A percentile compares a stretch with the other conserved stretches of the same genome.
Evolutionary conservation across 2,888 invertebrate genomes (phyloP).

Genomic region (Hermodice carunculata): DNA sequence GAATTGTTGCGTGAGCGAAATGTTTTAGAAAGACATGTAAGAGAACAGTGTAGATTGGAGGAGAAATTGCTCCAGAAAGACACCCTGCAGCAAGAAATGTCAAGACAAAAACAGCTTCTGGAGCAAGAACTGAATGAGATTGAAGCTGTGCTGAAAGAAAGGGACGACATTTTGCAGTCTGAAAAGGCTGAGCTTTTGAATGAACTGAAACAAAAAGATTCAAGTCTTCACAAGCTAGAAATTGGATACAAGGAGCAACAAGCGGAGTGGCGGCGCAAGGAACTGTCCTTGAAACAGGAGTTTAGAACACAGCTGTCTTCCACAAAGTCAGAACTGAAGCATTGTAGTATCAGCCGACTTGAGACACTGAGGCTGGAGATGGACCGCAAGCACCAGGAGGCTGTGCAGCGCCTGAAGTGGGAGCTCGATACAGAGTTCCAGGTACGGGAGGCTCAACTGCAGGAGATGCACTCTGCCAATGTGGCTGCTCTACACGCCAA

Average conservation of each 20-base stretch:
- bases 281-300: neutral
- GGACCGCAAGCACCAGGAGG: too few relatives aligned
- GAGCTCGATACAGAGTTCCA: too few relatives aligned
- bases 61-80: constrained; percentile 56
- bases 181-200: constrained; percentile 1
- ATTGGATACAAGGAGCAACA: neutral
- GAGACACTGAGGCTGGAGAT: too few relatives aligned
- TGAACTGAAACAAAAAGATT: constrained; percentile 10
- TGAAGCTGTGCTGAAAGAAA: constrained; percentile 51
- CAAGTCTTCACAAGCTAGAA: too few relatives aligned
- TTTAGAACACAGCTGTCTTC: too few relatives aligned
- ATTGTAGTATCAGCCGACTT: too few relatives aligned
- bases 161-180: constrained; percentile 1
- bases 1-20: constrained; percentile 36
- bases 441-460: too few relatives aligned
- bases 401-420: too few relatives aligned
- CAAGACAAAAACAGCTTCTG: constrained; percentile 55
- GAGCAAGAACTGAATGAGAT: constrained; percentile 57
- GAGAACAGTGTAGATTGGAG: constrained; percentile 54
- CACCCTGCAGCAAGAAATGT: constrained; percentile 53
- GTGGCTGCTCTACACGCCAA: too few relatives aligned
- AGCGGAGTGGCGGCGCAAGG: neutral
- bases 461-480: too few relatives aligned
- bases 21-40: constrained; percentile 48
- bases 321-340: too few relatives aligned